Evolutionary conservation across 2,113 vertebrate species (phyloP).

Genomic region (Candoia aspera): DNA sequence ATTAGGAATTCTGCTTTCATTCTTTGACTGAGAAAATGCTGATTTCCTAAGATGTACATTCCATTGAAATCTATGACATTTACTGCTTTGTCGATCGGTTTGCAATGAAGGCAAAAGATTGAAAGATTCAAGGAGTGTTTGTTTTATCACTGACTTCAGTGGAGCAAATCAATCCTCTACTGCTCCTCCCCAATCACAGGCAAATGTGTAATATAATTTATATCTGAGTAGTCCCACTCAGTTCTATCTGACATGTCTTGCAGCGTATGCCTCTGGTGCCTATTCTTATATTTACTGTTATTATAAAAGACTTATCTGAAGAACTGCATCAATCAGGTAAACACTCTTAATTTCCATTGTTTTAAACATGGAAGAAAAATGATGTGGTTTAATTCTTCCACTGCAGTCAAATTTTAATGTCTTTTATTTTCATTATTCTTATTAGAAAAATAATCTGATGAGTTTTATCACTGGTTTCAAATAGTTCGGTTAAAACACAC

Average conservation of each 20-base stretch:
- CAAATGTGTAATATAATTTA: not conserved
- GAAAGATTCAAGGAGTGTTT: not conserved
- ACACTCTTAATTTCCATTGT: not conserved
- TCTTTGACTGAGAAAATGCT: not conserved
- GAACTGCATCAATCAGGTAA: not conserved
- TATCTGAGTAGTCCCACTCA: not conserved
- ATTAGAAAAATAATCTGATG: not conserved
- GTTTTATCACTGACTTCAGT: not conserved
- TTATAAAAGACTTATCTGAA: not conserved
- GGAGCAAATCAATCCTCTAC: not conserved
- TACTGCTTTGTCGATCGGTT: not conserved
- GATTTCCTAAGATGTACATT: not conserved
- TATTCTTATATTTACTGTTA: not conserved
- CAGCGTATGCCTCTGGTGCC: not conserved
- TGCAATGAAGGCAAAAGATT: not conserved
- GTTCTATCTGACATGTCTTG: not conserved
- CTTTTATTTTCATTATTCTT: not conserved
- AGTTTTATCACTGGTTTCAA: not conserved
- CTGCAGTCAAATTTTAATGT: not conserved
- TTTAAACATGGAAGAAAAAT: not conserved
- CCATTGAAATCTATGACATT: not conserved
- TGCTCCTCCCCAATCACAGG: not conserved
- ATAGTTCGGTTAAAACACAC: not conserved
- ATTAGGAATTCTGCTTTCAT: slow-evolving; percentile 1
- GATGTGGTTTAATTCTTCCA: not conserved